Base-by-base conservation (phyloP, 2,888 invertebrate genomes). In the Tethea ocularis region DNA sequence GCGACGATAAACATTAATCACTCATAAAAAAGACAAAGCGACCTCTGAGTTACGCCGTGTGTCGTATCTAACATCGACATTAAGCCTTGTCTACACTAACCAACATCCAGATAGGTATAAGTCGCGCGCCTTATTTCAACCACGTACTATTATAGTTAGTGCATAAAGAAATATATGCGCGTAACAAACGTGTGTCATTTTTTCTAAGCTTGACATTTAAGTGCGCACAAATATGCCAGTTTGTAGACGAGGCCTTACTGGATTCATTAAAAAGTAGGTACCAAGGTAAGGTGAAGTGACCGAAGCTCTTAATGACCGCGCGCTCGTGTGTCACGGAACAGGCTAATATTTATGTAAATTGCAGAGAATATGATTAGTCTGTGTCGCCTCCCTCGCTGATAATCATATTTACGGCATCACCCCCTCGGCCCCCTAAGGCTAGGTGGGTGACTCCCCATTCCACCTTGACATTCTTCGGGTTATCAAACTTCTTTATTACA, bases 281-380 rank as follows among this genome's bases (percentile, higher is more conserved):
- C 52, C 51, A 60, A 61, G 62, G 56, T 52, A 59, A 57, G 72
- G 46, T 15, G 46, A 80, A 76, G 77, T 77, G 67, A 71, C 75
- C 78, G 77, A 80, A 77, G 79, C 83, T 81, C 82, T 84, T 84
- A 83, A 86, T 84, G 83, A 81, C 82, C 74, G 69, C 71, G 67
- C 78, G 78, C 79, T 83, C 87, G 87, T 89, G 87, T 89, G 89
- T 88, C 92, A 92, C 91, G 91, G 87, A 88, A 89, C 89, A 89
- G 85, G 88, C 84, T 91, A 87, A 93, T 93, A 92, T 92, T 93
- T 92, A 93, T 93, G 92, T 91, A 93, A 93, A 93, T 92, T 91
- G 90, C 87, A 83, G 83, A 92, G 92, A 92, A 93, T 93, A 93
- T 93, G 92, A 92, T 93, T 92, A 92, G 89, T 88, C 88, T 84